phyloP scores from a whole-genome alignment of 2,888 invertebrate species.

The Andrena bicolor region DNA sequence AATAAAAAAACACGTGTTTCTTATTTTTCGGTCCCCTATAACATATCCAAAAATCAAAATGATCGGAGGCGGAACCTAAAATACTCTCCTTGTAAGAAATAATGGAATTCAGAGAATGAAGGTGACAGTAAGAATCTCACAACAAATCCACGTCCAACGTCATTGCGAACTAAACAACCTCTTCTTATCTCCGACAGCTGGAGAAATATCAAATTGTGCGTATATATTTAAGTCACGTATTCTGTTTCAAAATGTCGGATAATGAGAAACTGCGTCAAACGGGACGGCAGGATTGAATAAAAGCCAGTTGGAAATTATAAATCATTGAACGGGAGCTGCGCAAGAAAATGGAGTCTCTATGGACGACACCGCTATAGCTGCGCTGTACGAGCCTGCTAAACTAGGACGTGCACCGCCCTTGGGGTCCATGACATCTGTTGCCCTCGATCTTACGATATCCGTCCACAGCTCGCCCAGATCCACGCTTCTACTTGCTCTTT shows the following conservation, averaged over 20 bases:
- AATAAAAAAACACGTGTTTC: too few relatives aligned
- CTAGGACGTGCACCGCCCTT: constrained; percentile 66
- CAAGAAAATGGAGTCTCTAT: constrained; percentile 28
- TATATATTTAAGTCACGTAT: too few relatives aligned
- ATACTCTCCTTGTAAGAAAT: too few relatives aligned
- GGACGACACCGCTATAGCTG: constrained; percentile 30
- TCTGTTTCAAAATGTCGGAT: too few relatives aligned
- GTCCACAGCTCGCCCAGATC: constrained; percentile 4
- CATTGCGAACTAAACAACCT: too few relatives aligned
- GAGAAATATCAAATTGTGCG: not conserved
- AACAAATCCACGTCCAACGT: too few relatives aligned
- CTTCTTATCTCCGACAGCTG: too few relatives aligned
- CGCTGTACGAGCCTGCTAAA: constrained; percentile 46
- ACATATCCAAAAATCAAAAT: too few relatives aligned
- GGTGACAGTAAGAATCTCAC: too few relatives aligned
- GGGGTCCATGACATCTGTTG: constrained; percentile 75
- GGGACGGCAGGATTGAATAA: constrained; percentile 7
- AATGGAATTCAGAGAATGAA: too few relatives aligned
- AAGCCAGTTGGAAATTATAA: constrained; percentile 30
- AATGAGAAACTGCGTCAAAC: not conserved
- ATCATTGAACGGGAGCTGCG: constrained; percentile 24
- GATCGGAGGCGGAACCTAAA: too few relatives aligned
- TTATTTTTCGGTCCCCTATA: too few relatives aligned
- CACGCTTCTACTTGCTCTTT: constrained; percentile 25
- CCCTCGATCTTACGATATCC: constrained; percentile 64